Evolutionary conservation across 92 coral and sea anemone species (phyloP), one percentile per base, ranked within the genome.

Genomic region (Siderastrea radians): DNA sequence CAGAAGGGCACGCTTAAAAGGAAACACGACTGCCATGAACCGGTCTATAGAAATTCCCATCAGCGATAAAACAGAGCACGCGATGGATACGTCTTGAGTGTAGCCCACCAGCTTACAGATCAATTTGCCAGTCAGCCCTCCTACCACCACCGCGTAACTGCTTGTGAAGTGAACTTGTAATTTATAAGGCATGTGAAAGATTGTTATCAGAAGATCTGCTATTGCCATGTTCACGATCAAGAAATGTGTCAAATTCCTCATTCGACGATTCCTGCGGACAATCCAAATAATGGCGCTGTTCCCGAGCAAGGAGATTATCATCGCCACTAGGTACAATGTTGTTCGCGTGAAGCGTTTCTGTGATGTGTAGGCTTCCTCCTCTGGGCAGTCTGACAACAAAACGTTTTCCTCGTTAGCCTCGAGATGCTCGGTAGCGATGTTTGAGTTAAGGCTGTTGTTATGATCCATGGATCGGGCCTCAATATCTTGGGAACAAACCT

Each of bases 31-130:
- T 1, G 93, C 93, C 68, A 81, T 59, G 75, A 85, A 94, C 5
- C 96, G 81, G 80, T 94, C 96, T 6, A 91, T 59, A 44, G 96
- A 92, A 50, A 91, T 94, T 16, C 69, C 79, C 16, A 84, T 78
- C 75, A 94, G 72, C 7, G 93, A 88, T 4, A 91, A 72, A 5
- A 94, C 93, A 15, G 96, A 91, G 58, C 93, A 79, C 15, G 93
- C 89, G 47, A 94, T 87, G 19, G 96, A 94, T 10, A 85, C 83
- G 61, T 85, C 83, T 68, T 85, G 89, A 10, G 64, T 65, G 62
- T 72, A 85, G 11, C 84, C 89, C 5, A 69, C 84, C 53, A 85
- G 14, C 79, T 85, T 85, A n/a, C 89, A 85, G 49, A 85, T 77
- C 8, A 55, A 6, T 11, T 26, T 54, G 7, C 83, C 84, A 0